Evolutionary conservation across 2,113 vertebrate species (phyloP).

Genomic region (Paracanthobrama guichenoti): DNA sequence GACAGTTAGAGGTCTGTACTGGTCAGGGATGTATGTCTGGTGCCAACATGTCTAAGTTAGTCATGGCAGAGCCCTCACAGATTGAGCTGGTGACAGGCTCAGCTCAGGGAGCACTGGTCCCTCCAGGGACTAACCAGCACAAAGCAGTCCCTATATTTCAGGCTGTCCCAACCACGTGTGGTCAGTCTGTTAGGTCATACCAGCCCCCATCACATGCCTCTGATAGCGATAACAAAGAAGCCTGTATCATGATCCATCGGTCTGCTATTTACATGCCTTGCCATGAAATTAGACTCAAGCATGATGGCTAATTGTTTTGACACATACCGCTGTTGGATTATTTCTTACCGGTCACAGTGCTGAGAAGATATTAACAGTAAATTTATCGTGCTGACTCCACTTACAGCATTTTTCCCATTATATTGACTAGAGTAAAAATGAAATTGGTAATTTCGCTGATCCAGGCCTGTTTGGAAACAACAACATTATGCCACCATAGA

Average conservation of each 20-base stretch:
- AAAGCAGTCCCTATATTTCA: conserved; percentile 66
- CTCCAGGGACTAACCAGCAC: conserved; percentile 55
- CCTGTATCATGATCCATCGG: not conserved
- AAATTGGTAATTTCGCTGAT: not conserved
- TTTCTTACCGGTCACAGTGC: not conserved
- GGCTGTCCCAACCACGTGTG: conserved; percentile 13
- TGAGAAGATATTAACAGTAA: not conserved
- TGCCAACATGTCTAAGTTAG: conserved; percentile 12
- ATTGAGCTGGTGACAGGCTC: conserved; percentile 62
- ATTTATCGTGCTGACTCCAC: not conserved
- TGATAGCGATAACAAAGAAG: not conserved
- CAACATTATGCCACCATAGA: not conserved
- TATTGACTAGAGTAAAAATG: not conserved
- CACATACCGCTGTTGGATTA: not conserved
- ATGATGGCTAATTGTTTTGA: conserved; percentile 1
- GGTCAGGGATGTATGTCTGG: not conserved
- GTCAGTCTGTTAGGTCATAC: conserved; percentile 21
- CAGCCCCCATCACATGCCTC: conserved; percentile 13
- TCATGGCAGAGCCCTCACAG: conserved; percentile 4
- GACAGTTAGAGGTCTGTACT: not conserved
- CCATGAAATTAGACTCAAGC: conserved; percentile 20
- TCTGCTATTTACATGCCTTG: not conserved
- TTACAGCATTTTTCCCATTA: not conserved
- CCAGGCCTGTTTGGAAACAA: not conserved
- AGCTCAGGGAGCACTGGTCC: conserved; percentile 52